phyloP scores from a whole-genome alignment of 2,113 vertebrate species.

The Eurystomus gularis region DNA sequence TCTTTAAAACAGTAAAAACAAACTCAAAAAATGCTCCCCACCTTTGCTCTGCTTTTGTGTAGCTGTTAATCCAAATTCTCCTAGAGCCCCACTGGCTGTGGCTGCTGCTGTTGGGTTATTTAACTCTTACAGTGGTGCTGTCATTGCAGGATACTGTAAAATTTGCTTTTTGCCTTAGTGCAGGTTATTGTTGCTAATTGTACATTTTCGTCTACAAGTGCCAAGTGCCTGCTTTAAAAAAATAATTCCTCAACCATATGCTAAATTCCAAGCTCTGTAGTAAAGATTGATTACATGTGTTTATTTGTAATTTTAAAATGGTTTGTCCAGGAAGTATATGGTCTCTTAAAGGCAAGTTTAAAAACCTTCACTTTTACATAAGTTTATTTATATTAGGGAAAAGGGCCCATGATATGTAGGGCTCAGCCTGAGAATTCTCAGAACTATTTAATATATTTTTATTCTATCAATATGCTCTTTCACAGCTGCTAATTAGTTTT shows the following conservation, averaged over 20 bases:
- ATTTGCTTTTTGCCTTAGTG: background rate
- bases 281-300: conserved; percentile 74
- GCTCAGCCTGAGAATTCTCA: conserved; percentile 70
- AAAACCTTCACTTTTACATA: conserved; percentile 68
- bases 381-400: conserved; percentile 70
- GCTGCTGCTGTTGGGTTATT: background rate
- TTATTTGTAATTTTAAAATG: conserved; percentile 73
- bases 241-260: background rate
- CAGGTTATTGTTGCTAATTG: background rate
- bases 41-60: background rate
- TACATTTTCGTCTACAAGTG: conserved; percentile 20
- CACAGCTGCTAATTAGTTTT: conserved; percentile 75
- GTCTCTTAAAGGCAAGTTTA: conserved; percentile 74
- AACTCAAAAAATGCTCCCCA: background rate
- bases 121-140: background rate
- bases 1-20: background rate
- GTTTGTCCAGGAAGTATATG: conserved; percentile 72
- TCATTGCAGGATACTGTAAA: background rate
- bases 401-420: conserved; percentile 58
- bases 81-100: background rate
- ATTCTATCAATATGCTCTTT: conserved; percentile 74
- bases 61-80: background rate
- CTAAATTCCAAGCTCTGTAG: conserved; percentile 42
- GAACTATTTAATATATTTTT: conserved; percentile 65
- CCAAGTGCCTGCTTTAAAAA: conserved; percentile 11